Evolutionary conservation across 1,140 invertebrate species (phyloP).

Genomic region (Apis cerana): DNA sequence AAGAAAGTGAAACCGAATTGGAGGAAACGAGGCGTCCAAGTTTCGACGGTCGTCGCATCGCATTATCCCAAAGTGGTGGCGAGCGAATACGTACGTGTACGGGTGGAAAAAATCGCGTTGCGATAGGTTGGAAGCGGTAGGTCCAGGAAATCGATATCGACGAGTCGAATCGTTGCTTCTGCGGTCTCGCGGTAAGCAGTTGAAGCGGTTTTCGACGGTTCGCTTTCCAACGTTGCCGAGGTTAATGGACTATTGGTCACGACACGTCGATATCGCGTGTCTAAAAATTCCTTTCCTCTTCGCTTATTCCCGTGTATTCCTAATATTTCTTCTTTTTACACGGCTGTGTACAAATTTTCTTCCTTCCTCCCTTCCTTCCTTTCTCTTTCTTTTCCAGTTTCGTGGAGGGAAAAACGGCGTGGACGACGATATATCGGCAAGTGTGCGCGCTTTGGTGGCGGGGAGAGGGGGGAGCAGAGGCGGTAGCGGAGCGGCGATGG

Average conservation of each 20-base stretch:
- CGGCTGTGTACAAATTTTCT: too few species aligned
- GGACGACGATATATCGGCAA: conserved; percentile 58
- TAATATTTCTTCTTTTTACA: background rate
- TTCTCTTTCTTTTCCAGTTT: too few species aligned
- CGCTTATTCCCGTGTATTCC: background rate
- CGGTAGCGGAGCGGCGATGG: conserved; percentile 10
- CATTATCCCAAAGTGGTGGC: background rate
- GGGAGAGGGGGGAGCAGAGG: background rate
- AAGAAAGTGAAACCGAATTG: too few species aligned
- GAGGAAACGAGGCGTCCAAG: too few species aligned
- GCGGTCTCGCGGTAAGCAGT: conserved; percentile 49
- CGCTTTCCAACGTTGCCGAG: conserved; percentile 42
- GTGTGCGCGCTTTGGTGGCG: conserved; percentile 15
- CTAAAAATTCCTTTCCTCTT: conserved; percentile 1
- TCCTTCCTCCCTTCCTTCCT: too few species aligned
- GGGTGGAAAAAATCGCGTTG: conserved; percentile 9
- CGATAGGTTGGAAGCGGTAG: too few species aligned
- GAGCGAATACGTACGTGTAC: too few species aligned
- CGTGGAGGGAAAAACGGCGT: background rate
- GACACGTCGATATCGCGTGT: conserved; percentile 70
- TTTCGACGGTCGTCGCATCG: conserved; percentile 14
- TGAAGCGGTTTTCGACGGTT: conserved; percentile 54
- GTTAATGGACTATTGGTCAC: conserved; percentile 72
- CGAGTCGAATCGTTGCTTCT: conserved; percentile 25
- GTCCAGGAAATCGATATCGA: conserved; percentile 21